These are phyloP conservation scores for Patella caerulea DNA, from an alignment of 2,888 invertebrate genomes.

Conservation along the genomic window DNA sequence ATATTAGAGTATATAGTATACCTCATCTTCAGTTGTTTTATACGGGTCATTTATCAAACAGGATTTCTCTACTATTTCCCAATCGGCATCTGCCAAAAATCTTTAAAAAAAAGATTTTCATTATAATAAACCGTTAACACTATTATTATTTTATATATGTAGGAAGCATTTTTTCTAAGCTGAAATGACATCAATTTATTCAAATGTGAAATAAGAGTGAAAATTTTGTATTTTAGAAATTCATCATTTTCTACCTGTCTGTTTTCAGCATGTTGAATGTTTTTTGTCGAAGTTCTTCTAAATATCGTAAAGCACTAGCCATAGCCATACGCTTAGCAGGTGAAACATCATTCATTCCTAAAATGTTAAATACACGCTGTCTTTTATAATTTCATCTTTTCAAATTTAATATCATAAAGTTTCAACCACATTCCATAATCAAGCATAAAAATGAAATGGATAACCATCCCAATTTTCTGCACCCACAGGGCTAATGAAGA, in stretches of 20 bases:
- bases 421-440: not conserved
- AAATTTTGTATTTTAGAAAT: too few species aligned
- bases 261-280: slow-evolving; percentile 77
- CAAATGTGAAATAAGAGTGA: too few species aligned
- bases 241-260: slow-evolving; percentile 72
- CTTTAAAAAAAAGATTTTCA: slow-evolving; percentile 37
- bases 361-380: not conserved
- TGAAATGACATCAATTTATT: too few species aligned
- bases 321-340: slow-evolving; percentile 65
- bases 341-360: slow-evolving; percentile 68
- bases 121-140: too few species aligned
- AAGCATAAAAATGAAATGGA: not conserved
- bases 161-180: too few species aligned
- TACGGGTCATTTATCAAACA: slow-evolving; percentile 78
- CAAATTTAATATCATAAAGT: not conserved
- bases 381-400: not conserved
- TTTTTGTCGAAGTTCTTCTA: slow-evolving; percentile 63
- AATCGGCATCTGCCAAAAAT: slow-evolving; percentile 78
- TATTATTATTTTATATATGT: too few species aligned
- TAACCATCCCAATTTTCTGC: too few species aligned
- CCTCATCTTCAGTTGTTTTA: slow-evolving; percentile 68
- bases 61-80: slow-evolving; percentile 76
- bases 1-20: slow-evolving; percentile 18
- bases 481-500: too few species aligned
- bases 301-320: slow-evolving; percentile 60